Base-by-base conservation (phyloP, 2,113 vertebrate genomes). In the Rhinopomastus cyanomelas region DNA sequence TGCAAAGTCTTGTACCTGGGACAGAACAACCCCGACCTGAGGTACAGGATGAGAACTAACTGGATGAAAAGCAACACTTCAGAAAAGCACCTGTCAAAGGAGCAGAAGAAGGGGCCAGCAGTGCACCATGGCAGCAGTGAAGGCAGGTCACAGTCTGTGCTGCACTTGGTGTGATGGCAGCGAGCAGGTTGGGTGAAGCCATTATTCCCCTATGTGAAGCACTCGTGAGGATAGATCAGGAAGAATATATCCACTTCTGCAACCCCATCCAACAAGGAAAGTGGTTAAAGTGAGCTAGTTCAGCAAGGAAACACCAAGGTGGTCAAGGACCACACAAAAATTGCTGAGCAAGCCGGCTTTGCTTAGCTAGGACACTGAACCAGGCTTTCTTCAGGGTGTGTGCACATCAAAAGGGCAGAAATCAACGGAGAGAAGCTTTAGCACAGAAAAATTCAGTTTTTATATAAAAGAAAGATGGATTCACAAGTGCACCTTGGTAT, bases 101-200 rank as follows among this genome's bases (percentile, higher is more conserved):
- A 73, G 55, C 26, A 53, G 36, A 65, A 71, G n/a, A 56, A 64
- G 4, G 11, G 73, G 44, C 15, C 36, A 85, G 62, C 17, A 57
- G 36, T 6, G 26, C 34, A n/a, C 17, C 18, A 22, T 3, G 26
- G 66, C 37, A 65, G n/a, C 21, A 48, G 34, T 0, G 1, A 56
- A n/a, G 11, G 27, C 22, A 20, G 49, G 18, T 61, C 19, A 6
- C 4, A 14, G 32, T 32, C 23, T 36, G 27, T 36, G 56, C 0
- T 26, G 9, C 8, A 30, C 46, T 32, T 26, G 46, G 32, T 8
- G 32, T 0, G 2, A 46, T 0, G 5, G 34, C 23, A 68, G 64
- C n/a, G n/a, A 68, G 46, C 18, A 65, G 44, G n/a, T 0, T 11
- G 39, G 49, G 21, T 16, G 17, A 78, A 34, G 29, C 23, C n/a